These are phyloP conservation scores for Ceuthmochares aereus DNA, from an alignment of 2,113 vertebrate species.

Conservation along the genomic window DNA sequence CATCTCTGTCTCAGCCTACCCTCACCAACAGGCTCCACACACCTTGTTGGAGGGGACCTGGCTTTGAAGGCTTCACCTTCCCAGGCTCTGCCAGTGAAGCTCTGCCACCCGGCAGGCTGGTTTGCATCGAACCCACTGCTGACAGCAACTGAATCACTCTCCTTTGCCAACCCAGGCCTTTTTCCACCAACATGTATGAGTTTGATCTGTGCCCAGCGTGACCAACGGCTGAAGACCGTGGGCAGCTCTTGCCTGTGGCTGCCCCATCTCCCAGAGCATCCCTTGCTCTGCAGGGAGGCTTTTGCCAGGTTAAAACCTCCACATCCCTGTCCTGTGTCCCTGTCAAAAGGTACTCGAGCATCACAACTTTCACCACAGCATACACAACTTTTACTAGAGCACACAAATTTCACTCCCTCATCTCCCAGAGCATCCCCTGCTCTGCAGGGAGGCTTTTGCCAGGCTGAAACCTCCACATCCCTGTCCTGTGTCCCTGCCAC, in stretches of 20 bases:
- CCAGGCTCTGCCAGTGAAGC: not conserved
- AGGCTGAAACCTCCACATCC: rapidly evolving
- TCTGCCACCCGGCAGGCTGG: no score
- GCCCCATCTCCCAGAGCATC: not conserved
- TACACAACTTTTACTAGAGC: not conserved
- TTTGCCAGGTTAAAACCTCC: no score
- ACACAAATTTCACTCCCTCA: conserved; percentile 5
- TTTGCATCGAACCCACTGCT: not conserved
- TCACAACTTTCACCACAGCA: conserved; percentile 31
- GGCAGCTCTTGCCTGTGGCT: not conserved
- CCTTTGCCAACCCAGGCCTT: not conserved
- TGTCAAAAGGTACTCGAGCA: not conserved
- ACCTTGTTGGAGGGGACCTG: rapidly evolving
- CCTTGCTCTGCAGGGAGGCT: no score
- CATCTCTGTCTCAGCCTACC: not conserved
- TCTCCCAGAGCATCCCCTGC: not conserved
- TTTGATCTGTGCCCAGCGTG: not conserved
- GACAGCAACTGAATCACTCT: not conserved
- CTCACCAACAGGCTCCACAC: rapidly evolving
- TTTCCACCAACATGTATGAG: rapidly evolving
- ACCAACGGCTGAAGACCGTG: rapidly evolving
- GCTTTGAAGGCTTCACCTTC: not conserved
- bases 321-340: not conserved
- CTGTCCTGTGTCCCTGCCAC: not conserved
- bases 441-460: no score